Conservation (phyloP, 2,797 vertebrate genomes). For the Pangasius mekongensis region DNA sequence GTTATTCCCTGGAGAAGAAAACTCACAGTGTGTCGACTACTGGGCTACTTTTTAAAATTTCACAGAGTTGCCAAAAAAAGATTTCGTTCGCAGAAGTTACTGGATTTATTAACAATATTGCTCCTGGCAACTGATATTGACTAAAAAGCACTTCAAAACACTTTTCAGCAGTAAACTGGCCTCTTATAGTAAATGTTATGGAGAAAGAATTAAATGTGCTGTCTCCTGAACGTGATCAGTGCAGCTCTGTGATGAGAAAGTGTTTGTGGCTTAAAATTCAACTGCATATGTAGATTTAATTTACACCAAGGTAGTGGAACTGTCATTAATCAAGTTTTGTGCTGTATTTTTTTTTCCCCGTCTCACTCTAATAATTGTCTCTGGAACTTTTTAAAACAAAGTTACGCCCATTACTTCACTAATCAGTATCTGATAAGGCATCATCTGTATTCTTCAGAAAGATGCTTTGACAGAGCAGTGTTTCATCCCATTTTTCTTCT, state of each 20-base stretch:
- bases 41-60: background rate
- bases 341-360: background rate
- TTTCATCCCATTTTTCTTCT: constrained; percentile 5
- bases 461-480: background rate
- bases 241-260: background rate
- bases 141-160: background rate
- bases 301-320: background rate
- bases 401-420: background rate
- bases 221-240: background rate
- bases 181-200: background rate
- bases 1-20: background rate
- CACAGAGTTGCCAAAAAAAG: background rate
- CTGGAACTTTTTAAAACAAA: background rate
- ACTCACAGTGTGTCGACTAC: background rate
- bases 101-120: background rate
- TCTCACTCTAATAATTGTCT: background rate
- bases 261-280: background rate
- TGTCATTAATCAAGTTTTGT: background rate
- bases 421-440: background rate
- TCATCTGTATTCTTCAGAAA: background rate
- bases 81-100: background rate
- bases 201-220: background rate
- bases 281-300: background rate
- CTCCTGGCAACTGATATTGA: background rate
- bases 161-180: background rate